These are phyloP conservation scores for Silurus lanzhouensis DNA, from an alignment of 2,797 vertebrate species.

Conservation along the genomic window DNA sequence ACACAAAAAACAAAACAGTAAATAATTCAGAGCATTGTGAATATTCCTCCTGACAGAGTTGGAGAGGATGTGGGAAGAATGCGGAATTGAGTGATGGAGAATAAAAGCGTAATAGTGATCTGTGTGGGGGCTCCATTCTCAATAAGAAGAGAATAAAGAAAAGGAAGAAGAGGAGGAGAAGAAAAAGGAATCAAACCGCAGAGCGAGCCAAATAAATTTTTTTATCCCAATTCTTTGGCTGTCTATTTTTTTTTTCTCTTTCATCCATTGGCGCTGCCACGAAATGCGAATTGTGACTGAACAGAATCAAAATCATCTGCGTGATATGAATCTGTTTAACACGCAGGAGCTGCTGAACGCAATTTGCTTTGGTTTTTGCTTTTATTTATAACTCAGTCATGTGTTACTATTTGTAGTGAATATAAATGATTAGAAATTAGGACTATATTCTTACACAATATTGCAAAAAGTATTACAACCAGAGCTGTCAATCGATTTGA, in stretches of 20 bases:
- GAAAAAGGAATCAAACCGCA: conserved; percentile 1
- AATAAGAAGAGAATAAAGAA: background rate
- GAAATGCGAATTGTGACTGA: conserved; percentile 12
- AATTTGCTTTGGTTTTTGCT: conserved; percentile 15
- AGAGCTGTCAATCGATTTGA: no score
- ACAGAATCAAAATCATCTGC: background rate
- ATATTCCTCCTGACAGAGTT: conserved; percentile 1
- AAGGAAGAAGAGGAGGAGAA: background rate
- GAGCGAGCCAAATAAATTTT: background rate
- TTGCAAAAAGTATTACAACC: no score
- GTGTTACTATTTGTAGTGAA: background rate
- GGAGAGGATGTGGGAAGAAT: background rate
- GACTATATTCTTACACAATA: no score
- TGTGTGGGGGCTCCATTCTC: conserved; percentile 19
- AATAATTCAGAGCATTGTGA: conserved; percentile 10
- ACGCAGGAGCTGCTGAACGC: background rate
- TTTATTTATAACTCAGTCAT: background rate
- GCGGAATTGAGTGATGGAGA: background rate
- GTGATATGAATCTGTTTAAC: conserved; percentile 3
- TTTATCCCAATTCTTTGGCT: background rate
- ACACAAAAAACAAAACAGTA: background rate
- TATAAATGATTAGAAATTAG: background rate
- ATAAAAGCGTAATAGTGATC: conserved; percentile 15
- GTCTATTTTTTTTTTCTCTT: conserved; percentile 2
- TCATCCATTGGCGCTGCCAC: conserved; percentile 7